These are phyloP conservation scores for Atethmia centrago DNA, from an alignment of 2,888 invertebrate genomes.

Conservation along the genomic window DNA sequence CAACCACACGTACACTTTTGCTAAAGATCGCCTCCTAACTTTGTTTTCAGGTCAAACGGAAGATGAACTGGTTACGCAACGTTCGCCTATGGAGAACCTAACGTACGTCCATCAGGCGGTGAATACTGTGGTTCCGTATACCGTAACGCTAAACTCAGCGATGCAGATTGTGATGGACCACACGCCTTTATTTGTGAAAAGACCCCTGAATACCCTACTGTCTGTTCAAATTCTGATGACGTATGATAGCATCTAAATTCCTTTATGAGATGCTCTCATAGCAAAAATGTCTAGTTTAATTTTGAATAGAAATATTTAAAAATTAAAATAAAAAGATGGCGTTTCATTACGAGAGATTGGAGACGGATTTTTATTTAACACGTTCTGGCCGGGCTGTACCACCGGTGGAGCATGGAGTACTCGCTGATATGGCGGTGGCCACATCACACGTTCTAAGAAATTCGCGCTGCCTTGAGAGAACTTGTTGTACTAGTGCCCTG, in stretches of 20 bases:
- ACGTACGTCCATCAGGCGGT: constrained; percentile 64
- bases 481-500: too few species aligned
- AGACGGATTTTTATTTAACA: neutral
- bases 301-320: neutral
- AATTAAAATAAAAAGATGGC: neutral
- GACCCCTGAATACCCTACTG: constrained; percentile 34
- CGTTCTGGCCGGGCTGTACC: too few species aligned
- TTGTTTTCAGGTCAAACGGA: constrained; percentile 70
- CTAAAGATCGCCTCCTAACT: neutral
- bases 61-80: constrained; percentile 70
- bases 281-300: neutral
- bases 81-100: constrained; percentile 70
- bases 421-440: too few species aligned
- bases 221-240: constrained; percentile 21
- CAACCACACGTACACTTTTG: neutral
- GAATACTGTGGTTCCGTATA: constrained; percentile 73
- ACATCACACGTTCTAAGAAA: too few species aligned
- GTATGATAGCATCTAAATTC: neutral
- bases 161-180: constrained; percentile 66
- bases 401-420: too few species aligned
- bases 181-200: constrained; percentile 50
- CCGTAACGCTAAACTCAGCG: constrained; percentile 67
- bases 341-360: neutral
- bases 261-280: too few species aligned
- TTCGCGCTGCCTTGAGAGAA: too few species aligned